Conservation (phyloP, 2,888 invertebrate genomes). For the Panorpa germanica region DNA sequence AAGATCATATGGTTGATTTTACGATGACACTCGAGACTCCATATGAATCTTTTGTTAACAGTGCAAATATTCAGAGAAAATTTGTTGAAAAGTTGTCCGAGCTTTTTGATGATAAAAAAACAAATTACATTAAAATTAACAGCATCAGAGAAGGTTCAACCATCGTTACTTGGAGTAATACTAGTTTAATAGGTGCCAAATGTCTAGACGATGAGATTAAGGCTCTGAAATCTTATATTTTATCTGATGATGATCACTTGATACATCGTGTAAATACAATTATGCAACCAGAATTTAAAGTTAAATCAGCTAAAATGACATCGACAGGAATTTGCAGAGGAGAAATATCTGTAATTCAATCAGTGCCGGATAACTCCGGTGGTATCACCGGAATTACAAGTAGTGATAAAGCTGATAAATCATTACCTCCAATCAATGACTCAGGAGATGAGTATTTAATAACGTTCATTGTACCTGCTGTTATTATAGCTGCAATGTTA, state of each 20-base stretch:
- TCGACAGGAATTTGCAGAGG: constrained; percentile 43
- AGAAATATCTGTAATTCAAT: constrained; percentile 14
- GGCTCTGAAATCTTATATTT: too few species aligned
- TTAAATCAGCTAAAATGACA: constrained; percentile 40
- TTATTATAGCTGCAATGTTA: constrained; percentile 76
- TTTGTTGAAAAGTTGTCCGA: constrained; percentile 64
- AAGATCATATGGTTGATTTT: constrained; percentile 57
- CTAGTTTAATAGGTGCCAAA: constrained; percentile 1
- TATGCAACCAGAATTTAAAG: constrained; percentile 53
- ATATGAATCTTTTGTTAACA: constrained; percentile 46
- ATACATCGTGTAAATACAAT: constrained; percentile 38
- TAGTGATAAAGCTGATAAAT: constrained; percentile 9
- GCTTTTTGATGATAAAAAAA: constrained; percentile 56
- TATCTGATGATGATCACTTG: too few species aligned
- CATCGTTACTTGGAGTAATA: constrained; percentile 38
- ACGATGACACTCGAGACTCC: constrained; percentile 57
- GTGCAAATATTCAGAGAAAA: constrained; percentile 53
- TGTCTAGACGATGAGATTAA: too few species aligned
- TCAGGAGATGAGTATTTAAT: constrained; percentile 50
- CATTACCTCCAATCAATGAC: constrained; percentile 26
- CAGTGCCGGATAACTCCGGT: constrained; percentile 15
- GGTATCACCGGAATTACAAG: too few species aligned
- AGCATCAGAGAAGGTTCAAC: constrained; percentile 44
- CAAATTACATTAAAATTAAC: constrained; percentile 53
- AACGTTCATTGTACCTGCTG: constrained; percentile 76